These are phyloP conservation scores for Drosophila pectinifera DNA, from an alignment of 1,140 invertebrate species.

Conservation along the genomic window DNA sequence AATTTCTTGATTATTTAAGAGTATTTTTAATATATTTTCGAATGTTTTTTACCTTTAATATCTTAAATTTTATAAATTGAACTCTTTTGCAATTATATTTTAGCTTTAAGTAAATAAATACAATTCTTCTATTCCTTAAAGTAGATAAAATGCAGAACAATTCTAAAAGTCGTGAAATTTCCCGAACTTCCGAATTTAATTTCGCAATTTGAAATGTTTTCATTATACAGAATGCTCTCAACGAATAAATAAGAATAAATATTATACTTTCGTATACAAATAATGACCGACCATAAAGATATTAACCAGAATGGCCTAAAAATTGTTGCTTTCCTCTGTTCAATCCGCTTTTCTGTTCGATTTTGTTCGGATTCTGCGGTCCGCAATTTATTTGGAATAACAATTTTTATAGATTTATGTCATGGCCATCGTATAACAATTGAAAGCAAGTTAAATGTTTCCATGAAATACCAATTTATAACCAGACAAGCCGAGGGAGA, in stretches of 20 bases:
- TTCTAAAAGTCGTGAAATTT: too few relatives aligned
- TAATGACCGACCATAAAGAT: slow-evolving; percentile 6
- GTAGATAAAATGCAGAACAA: too few relatives aligned
- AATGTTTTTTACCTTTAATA: not conserved
- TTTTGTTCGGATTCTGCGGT: slow-evolving; percentile 9
- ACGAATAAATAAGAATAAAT: not conserved
- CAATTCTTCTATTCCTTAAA: not conserved
- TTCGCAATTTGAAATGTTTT: not conserved
- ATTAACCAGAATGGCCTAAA: slow-evolving; percentile 23
- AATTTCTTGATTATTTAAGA: too few relatives aligned
- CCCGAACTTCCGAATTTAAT: not conserved
- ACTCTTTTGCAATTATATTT: too few relatives aligned
- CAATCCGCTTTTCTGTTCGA: not conserved
- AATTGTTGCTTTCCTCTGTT: slow-evolving; percentile 24
- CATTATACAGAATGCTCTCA: not conserved
- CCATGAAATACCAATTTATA: slow-evolving; percentile 69
- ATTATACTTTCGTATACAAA: not conserved
- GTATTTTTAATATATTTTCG: not conserved
- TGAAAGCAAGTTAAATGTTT: slow-evolving; percentile 58
- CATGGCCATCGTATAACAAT: slow-evolving; percentile 60
- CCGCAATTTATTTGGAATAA: slow-evolving; percentile 42
- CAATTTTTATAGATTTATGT: slow-evolving; percentile 64
- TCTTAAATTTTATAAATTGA: too few relatives aligned
- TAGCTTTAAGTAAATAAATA: not conserved
- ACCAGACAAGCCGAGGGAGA: slow-evolving; percentile 32